Percentiles rank a stretch among this genome's conserved stretches.
Conservation (phyloP, 2,888 invertebrate species). For the Caenorhabditis imperialis region DNA sequence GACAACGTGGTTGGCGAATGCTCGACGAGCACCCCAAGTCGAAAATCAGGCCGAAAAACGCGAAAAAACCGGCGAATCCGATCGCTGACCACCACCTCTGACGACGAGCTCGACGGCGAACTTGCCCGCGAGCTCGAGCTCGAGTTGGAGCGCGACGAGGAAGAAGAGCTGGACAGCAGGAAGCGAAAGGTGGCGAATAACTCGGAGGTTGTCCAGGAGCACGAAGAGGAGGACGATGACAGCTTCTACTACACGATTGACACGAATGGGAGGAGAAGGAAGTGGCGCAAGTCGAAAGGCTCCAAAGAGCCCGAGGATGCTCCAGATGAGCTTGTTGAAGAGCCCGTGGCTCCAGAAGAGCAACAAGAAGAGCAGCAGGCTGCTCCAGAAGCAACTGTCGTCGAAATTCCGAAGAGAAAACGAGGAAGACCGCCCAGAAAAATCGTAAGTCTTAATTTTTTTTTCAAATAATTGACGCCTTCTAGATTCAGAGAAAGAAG, state of each 20-base stretch:
- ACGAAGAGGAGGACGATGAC: not conserved
- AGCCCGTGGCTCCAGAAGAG: not conserved
- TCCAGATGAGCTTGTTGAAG: not conserved
- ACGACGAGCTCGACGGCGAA: too few relatives aligned
- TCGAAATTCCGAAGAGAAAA: not conserved
- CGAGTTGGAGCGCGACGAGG: too few relatives aligned
- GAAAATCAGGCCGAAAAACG: not conserved
- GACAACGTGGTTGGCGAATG: too few relatives aligned
- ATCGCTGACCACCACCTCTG: not conserved
- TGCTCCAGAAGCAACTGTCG: too few relatives aligned
- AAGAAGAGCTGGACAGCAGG: not conserved
- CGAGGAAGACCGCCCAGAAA: constrained; percentile 5
- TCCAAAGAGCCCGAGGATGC: not conserved
- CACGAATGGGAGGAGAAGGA: not conserved
- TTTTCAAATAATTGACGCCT: too few relatives aligned
- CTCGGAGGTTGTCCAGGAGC: too few relatives aligned
- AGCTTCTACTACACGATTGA: not conserved
- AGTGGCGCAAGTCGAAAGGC: not conserved
- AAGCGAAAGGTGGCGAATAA: not conserved
- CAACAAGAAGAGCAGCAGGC: not conserved
- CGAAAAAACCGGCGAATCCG: not conserved
- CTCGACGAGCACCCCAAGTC: too few relatives aligned
- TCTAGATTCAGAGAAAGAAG: too few relatives aligned
- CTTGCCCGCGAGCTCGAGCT: too few relatives aligned
- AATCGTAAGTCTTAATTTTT: too few relatives aligned